phyloP scores from a whole-genome alignment of 2,113 vertebrate genomes.

The Dromas ardeola region DNA sequence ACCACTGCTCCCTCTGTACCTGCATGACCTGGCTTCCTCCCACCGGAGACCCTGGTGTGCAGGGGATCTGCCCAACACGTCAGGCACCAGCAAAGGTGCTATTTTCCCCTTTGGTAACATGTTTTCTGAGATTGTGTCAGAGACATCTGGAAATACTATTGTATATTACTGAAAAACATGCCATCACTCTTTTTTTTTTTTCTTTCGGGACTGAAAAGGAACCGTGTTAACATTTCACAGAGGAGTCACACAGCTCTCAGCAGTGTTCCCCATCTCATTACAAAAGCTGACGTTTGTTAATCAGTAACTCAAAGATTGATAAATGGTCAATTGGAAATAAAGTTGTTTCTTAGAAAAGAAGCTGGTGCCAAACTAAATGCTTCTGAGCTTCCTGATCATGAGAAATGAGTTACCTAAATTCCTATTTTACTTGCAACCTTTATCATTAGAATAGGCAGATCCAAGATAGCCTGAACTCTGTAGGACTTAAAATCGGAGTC shows the following conservation, averaged over 20 bases:
- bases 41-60: accelerated
- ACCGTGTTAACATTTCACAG: not conserved
- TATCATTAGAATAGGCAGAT: not conserved
- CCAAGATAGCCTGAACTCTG: not conserved
- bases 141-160: not conserved
- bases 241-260: not conserved
- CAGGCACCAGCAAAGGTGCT: not conserved
- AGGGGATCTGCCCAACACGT: accelerated
- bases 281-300: not conserved
- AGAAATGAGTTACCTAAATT: not conserved
- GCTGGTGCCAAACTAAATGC: not conserved
- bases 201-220: not conserved
- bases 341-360: not conserved
- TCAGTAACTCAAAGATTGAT: not conserved
- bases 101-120: not conserved
- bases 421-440: not conserved
- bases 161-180: not conserved
- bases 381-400: not conserved
- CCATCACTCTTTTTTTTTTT: too few relatives aligned
- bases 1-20: not conserved
- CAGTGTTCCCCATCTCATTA: not conserved
- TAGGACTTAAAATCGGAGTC: not conserved
- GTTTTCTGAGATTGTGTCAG: not conserved
- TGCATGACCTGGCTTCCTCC: not conserved
- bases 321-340: not conserved